phyloP scores from a whole-genome alignment of 2,888 invertebrate species.

The Neoaliturus tenellus region DNA sequence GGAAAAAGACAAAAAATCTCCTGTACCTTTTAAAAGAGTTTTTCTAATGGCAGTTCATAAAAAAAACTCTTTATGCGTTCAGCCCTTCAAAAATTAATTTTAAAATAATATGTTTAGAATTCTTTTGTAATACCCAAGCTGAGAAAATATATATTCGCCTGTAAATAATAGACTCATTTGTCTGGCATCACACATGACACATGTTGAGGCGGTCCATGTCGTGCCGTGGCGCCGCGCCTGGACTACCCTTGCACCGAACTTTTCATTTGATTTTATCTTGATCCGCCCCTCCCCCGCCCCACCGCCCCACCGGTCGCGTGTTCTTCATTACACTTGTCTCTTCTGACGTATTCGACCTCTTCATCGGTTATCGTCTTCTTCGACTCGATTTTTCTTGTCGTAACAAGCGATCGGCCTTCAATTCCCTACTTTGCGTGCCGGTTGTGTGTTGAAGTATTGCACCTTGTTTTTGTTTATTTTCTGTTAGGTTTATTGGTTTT shows the following conservation, averaged over 20 bases:
- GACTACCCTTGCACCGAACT: slow-evolving; percentile 44
- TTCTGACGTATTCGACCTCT: slow-evolving; percentile 42
- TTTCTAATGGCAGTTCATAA: too few relatives aligned
- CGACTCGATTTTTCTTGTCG: slow-evolving; percentile 23
- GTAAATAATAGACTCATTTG: slow-evolving; percentile 1
- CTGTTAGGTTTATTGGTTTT: neutral
- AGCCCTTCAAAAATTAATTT: too few relatives aligned
- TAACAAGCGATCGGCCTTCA: neutral
- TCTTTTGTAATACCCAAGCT: too few relatives aligned
- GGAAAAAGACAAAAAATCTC: too few relatives aligned
- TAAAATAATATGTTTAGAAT: too few relatives aligned
- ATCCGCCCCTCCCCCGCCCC: neutral
- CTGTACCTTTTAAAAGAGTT: too few relatives aligned
- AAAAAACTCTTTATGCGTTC: too few relatives aligned
- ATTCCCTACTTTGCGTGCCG: neutral
- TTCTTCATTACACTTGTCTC: slow-evolving; percentile 41
- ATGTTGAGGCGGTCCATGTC: too few relatives aligned
- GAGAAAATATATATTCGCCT: neutral
- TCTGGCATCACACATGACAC: neutral
- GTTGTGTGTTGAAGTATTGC: neutral
- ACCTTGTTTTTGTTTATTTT: neutral
- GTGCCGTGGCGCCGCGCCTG: slow-evolving; percentile 35
- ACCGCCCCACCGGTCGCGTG: neutral
- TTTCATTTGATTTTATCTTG: slow-evolving; percentile 48
- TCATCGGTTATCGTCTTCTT: slow-evolving; percentile 30